Base-by-base conservation (phyloP, 1,140 invertebrate species). In the Tetramorium alpestre region DNA sequence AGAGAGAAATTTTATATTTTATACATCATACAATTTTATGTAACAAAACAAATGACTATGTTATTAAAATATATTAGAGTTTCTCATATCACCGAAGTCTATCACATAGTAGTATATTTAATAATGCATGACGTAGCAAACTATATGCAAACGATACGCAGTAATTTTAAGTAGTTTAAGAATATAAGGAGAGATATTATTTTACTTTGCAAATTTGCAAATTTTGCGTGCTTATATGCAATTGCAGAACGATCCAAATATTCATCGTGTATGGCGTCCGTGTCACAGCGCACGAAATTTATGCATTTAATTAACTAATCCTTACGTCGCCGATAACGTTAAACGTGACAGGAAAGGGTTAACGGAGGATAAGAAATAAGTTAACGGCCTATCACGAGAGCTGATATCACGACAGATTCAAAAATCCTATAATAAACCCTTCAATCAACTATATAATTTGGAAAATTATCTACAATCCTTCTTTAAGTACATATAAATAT, bases 301-400 rank as follows among this genome's bases (percentile, higher is more conserved):
- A 84, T 84, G 80, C 80, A 75, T 84, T 84, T 84, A 84, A 84
- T 75, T 62, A 84, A 60, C 80, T 75, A 84, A 75, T 84, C 80
- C 80, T 75, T 60, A 60, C 41, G 25, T 58, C 25, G 80, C 67
- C 54, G 80, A 82, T 82, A 82, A 82, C 69, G 41, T 47, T 84
- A 73, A 73, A 84, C 80, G 80, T 84, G 49, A 81, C 44, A n/a
- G 44, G 33, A 58, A 4, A 58, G 22, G 28, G 25, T 22, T 72
- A 54, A 38, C 41, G 25, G 7, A 25, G 64, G 69, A 84, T 84
- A 84, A 84, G 69, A 84, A 84, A 75, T 84, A 84, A 60, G 67
- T 82, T 82, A 16, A 13, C 18, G 41, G 38, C n/a, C 28, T 75
- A 73, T 56, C 41, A 25, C 51, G 80, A 75, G 18, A 49, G 56